Evolutionary conservation across 2,113 vertebrate genomes (phyloP).

Genomic region (Arvicanthis niloticus): DNA sequence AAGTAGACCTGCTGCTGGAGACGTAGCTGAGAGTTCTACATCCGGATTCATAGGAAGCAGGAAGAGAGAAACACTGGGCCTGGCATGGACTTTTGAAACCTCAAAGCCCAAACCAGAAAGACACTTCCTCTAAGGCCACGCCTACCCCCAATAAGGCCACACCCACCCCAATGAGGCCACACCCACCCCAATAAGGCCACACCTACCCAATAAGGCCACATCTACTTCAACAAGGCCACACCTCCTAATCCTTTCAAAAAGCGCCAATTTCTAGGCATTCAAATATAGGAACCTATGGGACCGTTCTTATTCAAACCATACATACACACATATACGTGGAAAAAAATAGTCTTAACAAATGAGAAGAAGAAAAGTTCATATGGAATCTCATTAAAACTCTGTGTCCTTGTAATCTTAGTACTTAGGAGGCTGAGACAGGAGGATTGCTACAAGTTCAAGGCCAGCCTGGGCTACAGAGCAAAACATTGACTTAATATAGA

Average conservation of each 20-base stretch:
- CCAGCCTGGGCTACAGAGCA: not conserved
- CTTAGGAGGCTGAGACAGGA: not conserved
- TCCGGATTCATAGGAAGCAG: not conserved
- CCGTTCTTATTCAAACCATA: too few relatives aligned
- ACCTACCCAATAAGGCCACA: not conserved
- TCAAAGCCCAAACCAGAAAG: not conserved
- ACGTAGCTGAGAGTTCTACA: not conserved
- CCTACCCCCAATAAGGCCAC: not conserved
- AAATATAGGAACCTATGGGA: not conserved
- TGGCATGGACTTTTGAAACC: not conserved
- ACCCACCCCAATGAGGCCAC: not conserved
- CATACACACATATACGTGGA: not conserved
- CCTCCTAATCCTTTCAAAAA: not conserved
- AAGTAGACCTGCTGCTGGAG: not conserved
- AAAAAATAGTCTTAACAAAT: not conserved
- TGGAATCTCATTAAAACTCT: not conserved
- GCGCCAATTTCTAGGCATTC: not conserved
- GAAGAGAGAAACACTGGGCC: not conserved
- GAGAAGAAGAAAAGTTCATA: not conserved
- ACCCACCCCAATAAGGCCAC: not conserved
- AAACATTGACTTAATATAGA: not conserved
- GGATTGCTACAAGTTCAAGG: not conserved
- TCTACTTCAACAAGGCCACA: not conserved
- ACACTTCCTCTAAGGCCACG: not conserved
- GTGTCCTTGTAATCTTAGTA: not conserved